Evolutionary conservation across 2,888 invertebrate genomes (phyloP).

Genomic region (Orthosia incerta): DNA sequence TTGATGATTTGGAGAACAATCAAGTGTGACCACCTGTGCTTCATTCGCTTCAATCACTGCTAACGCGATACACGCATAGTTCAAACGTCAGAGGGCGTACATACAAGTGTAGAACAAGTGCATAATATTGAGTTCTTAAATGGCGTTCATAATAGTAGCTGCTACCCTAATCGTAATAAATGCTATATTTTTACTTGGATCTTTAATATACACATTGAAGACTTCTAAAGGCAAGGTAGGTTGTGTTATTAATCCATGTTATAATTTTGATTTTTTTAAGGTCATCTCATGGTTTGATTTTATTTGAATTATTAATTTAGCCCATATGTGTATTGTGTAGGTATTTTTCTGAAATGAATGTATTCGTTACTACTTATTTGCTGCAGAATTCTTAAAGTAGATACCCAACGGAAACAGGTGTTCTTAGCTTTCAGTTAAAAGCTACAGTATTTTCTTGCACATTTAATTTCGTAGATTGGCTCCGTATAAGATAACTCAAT

Average conservation of each 20-base stretch:
- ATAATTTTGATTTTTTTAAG: not conserved
- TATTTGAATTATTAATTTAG: not conserved
- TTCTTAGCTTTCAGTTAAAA: not conserved
- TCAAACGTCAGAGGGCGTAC: conserved; percentile 8
- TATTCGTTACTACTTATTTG: not conserved
- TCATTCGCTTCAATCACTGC: conserved; percentile 22
- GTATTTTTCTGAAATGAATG: not conserved
- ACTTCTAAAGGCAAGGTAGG: conserved; percentile 67
- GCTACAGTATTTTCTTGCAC: not conserved
- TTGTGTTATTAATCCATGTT: conserved; percentile 19
- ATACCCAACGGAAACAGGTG: not conserved
- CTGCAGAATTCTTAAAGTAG: not conserved
- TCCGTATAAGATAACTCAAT: not conserved
- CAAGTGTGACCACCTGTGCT: conserved; percentile 15
- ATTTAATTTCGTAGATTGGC: not conserved
- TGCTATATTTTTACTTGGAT: conserved; percentile 69
- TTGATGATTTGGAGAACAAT: conserved; percentile 23
- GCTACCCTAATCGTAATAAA: conserved; percentile 69
- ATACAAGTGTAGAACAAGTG: conserved; percentile 11
- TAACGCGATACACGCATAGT: conserved; percentile 1
- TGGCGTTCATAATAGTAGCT: conserved; percentile 68
- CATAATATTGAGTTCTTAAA: conserved; percentile 15
- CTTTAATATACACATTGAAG: conserved; percentile 70
- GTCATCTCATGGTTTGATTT: not conserved
- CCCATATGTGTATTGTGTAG: not conserved